These are phyloP conservation scores for Crocodylus rhombifer DNA, from an alignment of 2,797 vertebrate genomes.

Conservation along the genomic window DNA sequence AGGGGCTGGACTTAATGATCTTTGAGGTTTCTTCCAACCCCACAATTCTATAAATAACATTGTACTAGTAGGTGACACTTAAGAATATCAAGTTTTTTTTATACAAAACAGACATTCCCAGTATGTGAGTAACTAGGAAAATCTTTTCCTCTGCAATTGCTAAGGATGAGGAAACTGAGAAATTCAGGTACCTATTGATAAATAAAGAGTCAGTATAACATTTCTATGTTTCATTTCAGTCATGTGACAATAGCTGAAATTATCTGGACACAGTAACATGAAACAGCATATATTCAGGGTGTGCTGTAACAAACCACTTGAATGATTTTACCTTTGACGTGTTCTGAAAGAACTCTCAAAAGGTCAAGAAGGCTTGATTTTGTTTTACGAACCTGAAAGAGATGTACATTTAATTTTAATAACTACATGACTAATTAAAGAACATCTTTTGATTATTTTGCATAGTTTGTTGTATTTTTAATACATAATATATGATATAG, in stretches of 20 bases:
- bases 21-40: too few relatives aligned
- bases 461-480: neutral
- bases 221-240: neutral
- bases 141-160: neutral
- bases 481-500: too few relatives aligned
- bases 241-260: conserved; percentile 10
- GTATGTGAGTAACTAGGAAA: neutral
- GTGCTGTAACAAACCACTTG: neutral
- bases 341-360: neutral
- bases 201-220: neutral
- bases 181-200: neutral
- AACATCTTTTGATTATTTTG: neutral
- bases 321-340: neutral
- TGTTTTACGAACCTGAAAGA: neutral
- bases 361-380: too few relatives aligned
- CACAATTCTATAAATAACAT: neutral
- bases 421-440: neutral
- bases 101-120: neutral
- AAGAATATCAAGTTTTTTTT: neutral
- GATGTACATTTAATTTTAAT: neutral
- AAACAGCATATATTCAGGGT: rapidly evolving
- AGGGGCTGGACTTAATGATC: too few relatives aligned
- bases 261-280: neutral
- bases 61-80: neutral
- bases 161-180: neutral